phyloP scores from a whole-genome alignment of 2,797 vertebrate species.

The Ambastaia sidthimunki region DNA sequence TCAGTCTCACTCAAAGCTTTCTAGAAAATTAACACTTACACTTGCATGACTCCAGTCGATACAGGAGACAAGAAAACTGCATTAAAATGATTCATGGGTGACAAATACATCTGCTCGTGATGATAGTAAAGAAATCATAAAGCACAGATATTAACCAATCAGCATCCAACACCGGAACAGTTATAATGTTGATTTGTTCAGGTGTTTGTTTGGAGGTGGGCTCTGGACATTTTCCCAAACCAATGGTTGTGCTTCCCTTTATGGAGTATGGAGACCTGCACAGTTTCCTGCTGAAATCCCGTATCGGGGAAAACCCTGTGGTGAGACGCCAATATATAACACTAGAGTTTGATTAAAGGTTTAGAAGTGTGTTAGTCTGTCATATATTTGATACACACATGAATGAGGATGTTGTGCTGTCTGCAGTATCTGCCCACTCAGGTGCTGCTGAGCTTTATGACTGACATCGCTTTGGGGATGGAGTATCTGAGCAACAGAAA shows the following conservation, averaged over 20 bases:
- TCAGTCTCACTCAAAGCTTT: background rate
- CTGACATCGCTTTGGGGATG: constrained; percentile 96
- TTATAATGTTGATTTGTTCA: constrained; percentile 57
- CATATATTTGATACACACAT: too few species aligned
- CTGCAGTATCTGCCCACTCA: constrained; percentile 88
- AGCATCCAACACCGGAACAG: background rate
- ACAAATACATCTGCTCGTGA: background rate
- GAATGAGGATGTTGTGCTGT: constrained; percentile 16
- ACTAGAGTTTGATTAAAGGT: too few species aligned
- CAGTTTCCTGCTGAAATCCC: constrained; percentile 91
- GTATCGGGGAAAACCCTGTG: constrained; percentile 81
- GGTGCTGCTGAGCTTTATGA: constrained; percentile 94
- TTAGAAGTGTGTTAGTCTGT: too few species aligned
- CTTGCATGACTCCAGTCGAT: too few species aligned
- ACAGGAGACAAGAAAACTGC: too few species aligned
- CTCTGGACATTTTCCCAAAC: constrained; percentile 88
- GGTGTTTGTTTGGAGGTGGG: constrained; percentile 93
- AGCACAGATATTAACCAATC: background rate
- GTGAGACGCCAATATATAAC: constrained; percentile 77
- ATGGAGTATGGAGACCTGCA: constrained; percentile 97
- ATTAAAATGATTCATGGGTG: background rate
- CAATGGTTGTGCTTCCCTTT: constrained; percentile 97
- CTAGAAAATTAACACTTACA: too few species aligned
- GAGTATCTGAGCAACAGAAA: constrained; percentile 93
- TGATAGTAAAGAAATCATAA: background rate